Evolutionary conservation across 1,140 invertebrate genomes (phyloP), one percentile per base, ranked within the genome.

Genomic region (Heliconius nattereri): DNA sequence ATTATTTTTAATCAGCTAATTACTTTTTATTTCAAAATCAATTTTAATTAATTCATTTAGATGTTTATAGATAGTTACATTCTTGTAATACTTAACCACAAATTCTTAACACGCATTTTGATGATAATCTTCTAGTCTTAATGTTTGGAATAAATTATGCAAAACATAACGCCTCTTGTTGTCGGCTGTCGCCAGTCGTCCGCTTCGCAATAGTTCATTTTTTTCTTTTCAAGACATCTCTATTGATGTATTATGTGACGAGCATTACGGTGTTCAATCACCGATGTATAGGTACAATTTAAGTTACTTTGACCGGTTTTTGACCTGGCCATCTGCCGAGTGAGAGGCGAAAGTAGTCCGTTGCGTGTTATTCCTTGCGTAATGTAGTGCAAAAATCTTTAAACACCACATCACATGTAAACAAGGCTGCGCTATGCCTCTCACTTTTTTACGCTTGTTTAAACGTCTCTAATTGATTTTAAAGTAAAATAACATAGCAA

Each of bases 291-390:
- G 40, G 13, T 6, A 78, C 76, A 80, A 75, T 76, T 80, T 81
- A 82, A 32, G 75, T 75, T 75, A 57, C 32, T 83, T 83, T 83
- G 84, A 87, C 85, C 84, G 81, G 83, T 83, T 81, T 77, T n/a
- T 77, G 82, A 81, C 80, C 78, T 74, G 81, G 57, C 72, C 85
- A 86, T 86, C 85, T 86, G 78, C 80, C 78, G 32, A 81, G 88
- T 87, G 86, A 91, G 86, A 90, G 89, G 87, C 83, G 90, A 92
- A 91, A 92, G 91, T 88, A 82, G 81, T 80, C 71, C 71, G 80
- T 86, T 86, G 89, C 85, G 87, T 85, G 72, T 76, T 71, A 75
- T 82, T 72, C 71, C 79, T 91, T 88, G 82, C 90, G 86, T 82
- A 92, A 92, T 88, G 71, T 85, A 86, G 87, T 85, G 86, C 84